Evolutionary conservation across 2,888 invertebrate species (phyloP), one percentile per base, ranked within the genome.

Genomic region (Asteroscopus sphinx): DNA sequence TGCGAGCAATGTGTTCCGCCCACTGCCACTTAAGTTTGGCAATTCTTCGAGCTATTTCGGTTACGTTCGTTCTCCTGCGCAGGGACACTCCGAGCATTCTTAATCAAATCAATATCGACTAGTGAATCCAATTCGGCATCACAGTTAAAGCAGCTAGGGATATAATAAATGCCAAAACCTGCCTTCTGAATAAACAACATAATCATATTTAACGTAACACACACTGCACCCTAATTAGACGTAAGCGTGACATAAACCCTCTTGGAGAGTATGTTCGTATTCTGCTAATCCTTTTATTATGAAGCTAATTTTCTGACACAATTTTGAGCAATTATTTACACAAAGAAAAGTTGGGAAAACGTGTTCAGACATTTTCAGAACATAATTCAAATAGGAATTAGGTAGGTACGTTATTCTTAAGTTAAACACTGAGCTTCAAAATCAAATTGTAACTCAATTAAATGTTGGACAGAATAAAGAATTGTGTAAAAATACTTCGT

Each of bases 201-300:
- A 39, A 33, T 42, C 41, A 40, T 63, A 70, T 53, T 62, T 25
- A 49, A 57, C 36, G 35, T 49, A 30, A 51, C 41, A 57, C 42
- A 35, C 25, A 16, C 26, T 53, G 52, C 56, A 63, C 37, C 46
- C 51, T 63, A 55, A 68, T 72, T 68, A 68, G 41, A 54, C 73
- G 45, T 46, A 57, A 54, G 47, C 68, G 32, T 49, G 68, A 33
- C 68, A 51, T 47, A 53, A 70, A 58, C 32, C 66, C 37, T 25
- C 30, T 8, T n/a, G n/a, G 39, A 55, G 55, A 16, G 45, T 57
- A 55, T 46, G 49, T 55, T 58, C 45, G 30, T 52, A 49, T 54
- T 26, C 48, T 39, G 21, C 13, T 59, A 68, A 72, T 68, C 40
- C 59, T 47, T 59, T 72, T 56, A 67, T 36, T 26, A 21, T 12